phyloP scores from a whole-genome alignment of 2,888 invertebrate genomes.

The Anoplius nigerrimus region DNA sequence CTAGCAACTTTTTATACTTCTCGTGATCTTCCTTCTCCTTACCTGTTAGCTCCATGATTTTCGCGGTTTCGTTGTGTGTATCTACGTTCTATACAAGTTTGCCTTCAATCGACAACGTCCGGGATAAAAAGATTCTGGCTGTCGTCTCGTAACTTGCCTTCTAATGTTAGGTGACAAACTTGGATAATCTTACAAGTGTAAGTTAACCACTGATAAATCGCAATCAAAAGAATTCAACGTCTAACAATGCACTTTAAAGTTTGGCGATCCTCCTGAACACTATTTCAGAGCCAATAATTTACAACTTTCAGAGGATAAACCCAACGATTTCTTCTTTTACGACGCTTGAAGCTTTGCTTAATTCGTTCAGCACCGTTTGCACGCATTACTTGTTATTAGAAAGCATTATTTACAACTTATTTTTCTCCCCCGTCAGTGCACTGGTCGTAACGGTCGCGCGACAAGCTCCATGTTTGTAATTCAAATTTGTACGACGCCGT shows the following conservation, averaged over 20 bases:
- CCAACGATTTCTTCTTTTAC: not conserved
- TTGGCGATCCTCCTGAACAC: not conserved
- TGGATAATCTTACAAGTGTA: too few species aligned
- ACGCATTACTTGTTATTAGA: constrained; percentile 8
- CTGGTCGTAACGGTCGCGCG: not conserved
- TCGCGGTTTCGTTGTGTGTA: not conserved
- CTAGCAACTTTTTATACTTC: constrained; percentile 15
- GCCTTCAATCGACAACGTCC: too few species aligned
- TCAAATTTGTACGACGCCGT: not conserved
- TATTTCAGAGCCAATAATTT: constrained; percentile 2
- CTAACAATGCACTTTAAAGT: too few species aligned
- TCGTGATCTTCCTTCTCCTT: constrained; percentile 24
- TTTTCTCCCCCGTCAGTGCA: too few species aligned
- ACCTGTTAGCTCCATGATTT: constrained; percentile 24
- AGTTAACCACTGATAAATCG: too few species aligned
- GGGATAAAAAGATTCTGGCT: too few species aligned
- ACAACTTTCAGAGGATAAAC: not conserved
- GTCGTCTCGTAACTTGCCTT: not conserved
- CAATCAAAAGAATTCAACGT: too few species aligned
- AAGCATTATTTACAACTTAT: constrained; percentile 7
- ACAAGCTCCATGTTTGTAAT: not conserved
- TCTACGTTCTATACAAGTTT: not conserved
- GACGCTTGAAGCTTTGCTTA: not conserved
- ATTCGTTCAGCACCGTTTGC: not conserved
- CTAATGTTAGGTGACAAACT: too few species aligned